Percentiles rank a stretch among this genome's conserved stretches.
These are phyloP conservation scores for Sylvilagus bachmani DNA, from an alignment of 2,113 vertebrate genomes.

Conservation along the genomic window DNA sequence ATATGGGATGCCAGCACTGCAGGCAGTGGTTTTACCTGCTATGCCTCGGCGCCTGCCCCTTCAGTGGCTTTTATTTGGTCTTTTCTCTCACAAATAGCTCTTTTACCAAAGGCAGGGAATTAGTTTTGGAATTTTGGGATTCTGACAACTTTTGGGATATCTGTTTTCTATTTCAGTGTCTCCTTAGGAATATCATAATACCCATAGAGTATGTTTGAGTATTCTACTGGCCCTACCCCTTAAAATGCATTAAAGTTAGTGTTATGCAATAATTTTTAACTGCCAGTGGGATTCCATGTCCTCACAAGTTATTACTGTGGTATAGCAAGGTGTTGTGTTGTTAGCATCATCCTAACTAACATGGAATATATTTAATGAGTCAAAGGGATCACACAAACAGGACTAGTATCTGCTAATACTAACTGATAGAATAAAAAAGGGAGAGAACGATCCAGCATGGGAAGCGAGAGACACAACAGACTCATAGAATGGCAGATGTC, in stretches of 20 bases:
- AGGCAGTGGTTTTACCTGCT: too few species aligned
- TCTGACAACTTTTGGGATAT: not conserved
- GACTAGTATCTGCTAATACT: too few species aligned
- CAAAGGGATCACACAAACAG: too few species aligned
- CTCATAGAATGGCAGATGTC: too few species aligned
- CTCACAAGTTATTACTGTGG: not conserved
- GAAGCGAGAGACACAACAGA: too few species aligned
- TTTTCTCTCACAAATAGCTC: not conserved
- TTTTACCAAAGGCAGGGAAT: not conserved
- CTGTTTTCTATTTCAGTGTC: not conserved
- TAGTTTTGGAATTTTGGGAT: not conserved
- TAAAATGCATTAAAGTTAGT: not conserved
- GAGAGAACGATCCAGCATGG: too few species aligned
- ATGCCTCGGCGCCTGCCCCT: too few species aligned
- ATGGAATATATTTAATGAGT: not conserved
- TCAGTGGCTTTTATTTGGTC: too few species aligned
- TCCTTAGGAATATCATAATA: not conserved
- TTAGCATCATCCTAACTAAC: not conserved
- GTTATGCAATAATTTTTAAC: not conserved
- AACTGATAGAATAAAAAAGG: too few species aligned
- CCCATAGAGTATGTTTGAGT: not conserved
- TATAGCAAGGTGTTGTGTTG: not conserved
- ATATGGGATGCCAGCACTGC: too few species aligned
- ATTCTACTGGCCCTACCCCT: not conserved
- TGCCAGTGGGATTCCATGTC: not conserved